Percentiles rank a stretch among this genome's conserved stretches.
Evolutionary conservation across 53 echinoderm and acorn worm species (phyloP).

Genomic region (Henricia sp.): DNA sequence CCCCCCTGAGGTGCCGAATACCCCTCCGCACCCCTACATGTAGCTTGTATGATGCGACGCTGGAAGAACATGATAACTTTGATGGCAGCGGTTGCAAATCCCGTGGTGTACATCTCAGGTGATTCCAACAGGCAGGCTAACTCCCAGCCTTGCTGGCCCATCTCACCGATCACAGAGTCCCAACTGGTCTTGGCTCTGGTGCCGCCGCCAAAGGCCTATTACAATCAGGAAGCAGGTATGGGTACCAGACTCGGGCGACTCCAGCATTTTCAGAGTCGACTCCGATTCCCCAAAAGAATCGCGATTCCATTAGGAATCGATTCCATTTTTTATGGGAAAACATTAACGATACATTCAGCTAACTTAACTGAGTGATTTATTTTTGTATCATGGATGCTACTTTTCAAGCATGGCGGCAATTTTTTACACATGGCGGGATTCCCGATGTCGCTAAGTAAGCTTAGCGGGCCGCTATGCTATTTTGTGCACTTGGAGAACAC

Average conservation of each 20-base stretch:
- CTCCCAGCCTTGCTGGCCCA: constrained; percentile 92
- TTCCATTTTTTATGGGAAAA: no score
- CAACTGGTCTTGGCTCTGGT: constrained; percentile 74
- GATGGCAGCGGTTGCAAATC: constrained; percentile 38
- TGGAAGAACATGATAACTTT: constrained; percentile 93
- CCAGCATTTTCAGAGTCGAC: no score
- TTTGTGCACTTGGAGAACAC: no score
- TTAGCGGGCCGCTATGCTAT: no score
- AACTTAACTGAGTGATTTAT: no score
- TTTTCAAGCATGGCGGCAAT: neutral
- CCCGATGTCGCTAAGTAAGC: no score
- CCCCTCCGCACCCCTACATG: neutral
- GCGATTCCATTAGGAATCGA: no score
- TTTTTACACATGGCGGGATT: neutral
- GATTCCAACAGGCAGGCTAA: constrained; percentile 80
- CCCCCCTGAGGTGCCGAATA: neutral
- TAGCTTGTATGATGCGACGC: constrained; percentile 59
- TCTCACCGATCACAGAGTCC: constrained; percentile 73
- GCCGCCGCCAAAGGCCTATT: constrained; percentile 41
- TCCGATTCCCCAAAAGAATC: no score
- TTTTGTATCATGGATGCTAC: neutral
- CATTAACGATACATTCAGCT: no score
- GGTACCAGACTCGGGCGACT: no score
- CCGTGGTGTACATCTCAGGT: constrained; percentile 57
- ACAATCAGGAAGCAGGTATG: neutral